Conservation (phyloP, 2,888 invertebrate species). For the Hoplodrina blanda region DNA sequence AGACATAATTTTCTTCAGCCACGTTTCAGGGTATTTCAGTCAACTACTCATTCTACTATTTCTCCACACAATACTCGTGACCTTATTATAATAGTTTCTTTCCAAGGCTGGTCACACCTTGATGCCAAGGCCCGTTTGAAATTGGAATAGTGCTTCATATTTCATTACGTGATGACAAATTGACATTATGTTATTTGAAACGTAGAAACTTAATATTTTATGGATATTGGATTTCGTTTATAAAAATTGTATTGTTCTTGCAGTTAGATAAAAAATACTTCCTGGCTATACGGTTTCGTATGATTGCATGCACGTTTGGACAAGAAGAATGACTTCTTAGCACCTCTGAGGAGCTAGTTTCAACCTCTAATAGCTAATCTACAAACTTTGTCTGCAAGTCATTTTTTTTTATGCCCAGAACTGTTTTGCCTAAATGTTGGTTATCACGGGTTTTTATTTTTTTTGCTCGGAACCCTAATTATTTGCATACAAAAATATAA, state of each 20-base stretch:
- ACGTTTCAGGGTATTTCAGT: conserved; percentile 28
- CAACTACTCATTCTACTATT: conserved; percentile 19
- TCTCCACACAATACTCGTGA: conserved; percentile 4
- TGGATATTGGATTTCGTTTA: conserved; percentile 5
- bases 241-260: conserved; percentile 8
- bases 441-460: too few species aligned
- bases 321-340: too few species aligned
- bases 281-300: neutral
- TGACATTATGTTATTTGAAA: conserved; percentile 42
- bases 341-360: too few species aligned
- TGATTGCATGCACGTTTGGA: neutral
- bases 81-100: conserved; percentile 35
- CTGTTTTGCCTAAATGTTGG: too few species aligned
- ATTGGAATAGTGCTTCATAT: conserved; percentile 21
- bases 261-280: conserved; percentile 2
- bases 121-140: conserved; percentile 27
- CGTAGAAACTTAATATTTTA: conserved; percentile 27
- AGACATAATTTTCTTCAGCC: neutral
- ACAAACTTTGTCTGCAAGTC: too few species aligned
- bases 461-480: too few species aligned
- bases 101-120: conserved; percentile 36
- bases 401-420: too few species aligned
- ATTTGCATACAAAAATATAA: too few species aligned
- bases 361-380: too few species aligned
- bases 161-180: conserved; percentile 19